Evolutionary conservation across 2,888 invertebrate species (phyloP), one percentile per base, ranked within the genome.

Genomic region (Xanthorhoe spadicearia): DNA sequence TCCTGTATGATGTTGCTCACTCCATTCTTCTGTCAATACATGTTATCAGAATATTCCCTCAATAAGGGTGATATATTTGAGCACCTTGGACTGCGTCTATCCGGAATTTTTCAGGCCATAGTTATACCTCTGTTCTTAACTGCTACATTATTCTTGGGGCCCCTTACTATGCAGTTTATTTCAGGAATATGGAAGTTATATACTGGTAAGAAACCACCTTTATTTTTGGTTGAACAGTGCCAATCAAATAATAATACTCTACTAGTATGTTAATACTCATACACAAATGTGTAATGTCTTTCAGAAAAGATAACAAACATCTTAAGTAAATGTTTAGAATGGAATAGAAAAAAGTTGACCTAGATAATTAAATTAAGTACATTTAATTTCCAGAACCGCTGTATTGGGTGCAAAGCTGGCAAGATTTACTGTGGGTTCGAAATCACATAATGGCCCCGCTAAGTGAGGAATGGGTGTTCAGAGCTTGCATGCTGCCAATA

Each of bases 401-500:
- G 68, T 96, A 95, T 75, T 96, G 97, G 97, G 84, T 95, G 62
- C 94, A 94, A 62, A 96, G 95, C 75, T 90, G 96, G 68, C 94
- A 94, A 76, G 97, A 97, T 77, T 90, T 97, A 61, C 95, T 96
- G 35, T 98, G 98, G 98, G 94, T 98, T 77, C 94, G 99, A 68
- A 98, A 98, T 85, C 96, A 97, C 82, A 88, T 98, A 32, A 96
- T 98, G 77, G 98, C 98, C 0, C 99, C 99, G 0, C 85, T 99
- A 58, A 97, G 98, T 64, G 99, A 99, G 88, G 99, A 99, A 87
- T 98, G 98, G 93, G 98, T 98, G 7, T 99, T 98, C 89, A 94
- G 99, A 73, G 97, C 98, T 0, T 99, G 98, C 82, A 98, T 99
- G 98, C 93, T 99, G 89, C 98, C 99, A 4, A 86, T 99, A 49